Percentiles rank a stretch among this genome's conserved stretches.
phyloP scores from a whole-genome alignment of 64 coral and sea anemone genomes.

The Pocillopora verrucosa region DNA sequence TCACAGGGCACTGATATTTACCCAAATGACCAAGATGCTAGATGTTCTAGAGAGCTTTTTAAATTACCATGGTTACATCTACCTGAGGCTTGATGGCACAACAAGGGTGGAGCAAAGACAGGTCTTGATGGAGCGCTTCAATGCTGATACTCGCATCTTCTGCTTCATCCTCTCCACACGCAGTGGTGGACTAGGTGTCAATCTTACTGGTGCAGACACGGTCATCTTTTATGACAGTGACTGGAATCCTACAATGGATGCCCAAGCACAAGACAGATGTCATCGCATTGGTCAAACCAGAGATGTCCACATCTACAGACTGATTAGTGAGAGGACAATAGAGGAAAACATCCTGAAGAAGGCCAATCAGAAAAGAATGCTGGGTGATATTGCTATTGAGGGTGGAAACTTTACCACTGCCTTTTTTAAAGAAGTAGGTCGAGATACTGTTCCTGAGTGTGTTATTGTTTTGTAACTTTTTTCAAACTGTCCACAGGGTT shows the following conservation, averaged over 20 bases:
- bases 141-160: slow-evolving; percentile 92
- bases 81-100: slow-evolving; percentile 92
- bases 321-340: slow-evolving; percentile 92
- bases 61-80: slow-evolving; percentile 94
- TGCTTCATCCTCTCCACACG: slow-evolving; percentile 97
- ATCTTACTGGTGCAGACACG: slow-evolving; percentile 95
- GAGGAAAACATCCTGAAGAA: slow-evolving; percentile 99
- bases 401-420: slow-evolving; percentile 98
- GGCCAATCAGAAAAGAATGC: slow-evolving; percentile 92
- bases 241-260: slow-evolving; percentile 99
- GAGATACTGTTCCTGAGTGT: too few relatives aligned
- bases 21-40: slow-evolving; percentile 99
- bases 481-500: neutral
- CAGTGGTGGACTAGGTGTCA: slow-evolving; percentile 95
- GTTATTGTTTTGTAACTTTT: neutral
- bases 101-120: slow-evolving; percentile 99
- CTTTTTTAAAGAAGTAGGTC: slow-evolving; percentile 82
- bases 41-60: slow-evolving; percentile 94
- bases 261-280: slow-evolving; percentile 95
- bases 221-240: slow-evolving; percentile 99
- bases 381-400: slow-evolving; percentile 96
- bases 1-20: slow-evolving; percentile 89
- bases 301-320: slow-evolving; percentile 96
- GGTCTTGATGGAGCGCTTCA: slow-evolving; percentile 97
- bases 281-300: slow-evolving; percentile 98